These are phyloP conservation scores for Zapornia atra DNA, from an alignment of 2,113 vertebrate genomes.

Conservation along the genomic window DNA sequence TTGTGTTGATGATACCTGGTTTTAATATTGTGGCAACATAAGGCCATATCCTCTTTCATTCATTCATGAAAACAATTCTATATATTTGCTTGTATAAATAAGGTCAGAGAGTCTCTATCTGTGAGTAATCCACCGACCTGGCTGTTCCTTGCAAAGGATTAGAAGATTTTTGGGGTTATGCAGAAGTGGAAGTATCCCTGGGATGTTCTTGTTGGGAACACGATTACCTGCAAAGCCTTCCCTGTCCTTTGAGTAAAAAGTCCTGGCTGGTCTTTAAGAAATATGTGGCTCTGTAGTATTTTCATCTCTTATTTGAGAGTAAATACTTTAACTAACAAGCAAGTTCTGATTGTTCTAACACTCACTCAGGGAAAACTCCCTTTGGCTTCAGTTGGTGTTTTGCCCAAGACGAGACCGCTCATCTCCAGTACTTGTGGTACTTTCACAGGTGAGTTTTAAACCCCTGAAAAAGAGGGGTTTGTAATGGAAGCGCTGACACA, in stretches of 20 bases:
- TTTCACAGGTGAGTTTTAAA: neutral
- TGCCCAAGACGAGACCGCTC: accelerated
- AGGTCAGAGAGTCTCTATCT: neutral
- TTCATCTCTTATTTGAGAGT: neutral
- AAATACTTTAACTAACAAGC: neutral
- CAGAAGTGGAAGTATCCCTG: neutral
- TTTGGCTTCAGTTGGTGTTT: neutral
- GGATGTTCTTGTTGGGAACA: neutral
- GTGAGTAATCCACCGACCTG: neutral
- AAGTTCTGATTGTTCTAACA: neutral
- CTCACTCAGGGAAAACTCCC: neutral
- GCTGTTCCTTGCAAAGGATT: neutral
- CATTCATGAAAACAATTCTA: neutral
- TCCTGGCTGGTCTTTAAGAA: neutral
- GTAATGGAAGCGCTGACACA: neutral
- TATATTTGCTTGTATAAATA: neutral
- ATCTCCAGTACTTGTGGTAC: neutral
- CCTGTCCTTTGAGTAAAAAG: neutral
- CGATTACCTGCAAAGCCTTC: neutral
- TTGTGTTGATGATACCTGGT: neutral
- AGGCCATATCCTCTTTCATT: neutral
- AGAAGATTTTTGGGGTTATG: neutral
- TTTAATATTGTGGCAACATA: neutral
- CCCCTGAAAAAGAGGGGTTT: neutral
- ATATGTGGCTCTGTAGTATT: neutral